A percentile compares a stretch with the other conserved stretches of the same genome.
These are phyloP conservation scores for Neotragus moschatus DNA, from an alignment of 2,113 vertebrate genomes.

Conservation along the genomic window DNA sequence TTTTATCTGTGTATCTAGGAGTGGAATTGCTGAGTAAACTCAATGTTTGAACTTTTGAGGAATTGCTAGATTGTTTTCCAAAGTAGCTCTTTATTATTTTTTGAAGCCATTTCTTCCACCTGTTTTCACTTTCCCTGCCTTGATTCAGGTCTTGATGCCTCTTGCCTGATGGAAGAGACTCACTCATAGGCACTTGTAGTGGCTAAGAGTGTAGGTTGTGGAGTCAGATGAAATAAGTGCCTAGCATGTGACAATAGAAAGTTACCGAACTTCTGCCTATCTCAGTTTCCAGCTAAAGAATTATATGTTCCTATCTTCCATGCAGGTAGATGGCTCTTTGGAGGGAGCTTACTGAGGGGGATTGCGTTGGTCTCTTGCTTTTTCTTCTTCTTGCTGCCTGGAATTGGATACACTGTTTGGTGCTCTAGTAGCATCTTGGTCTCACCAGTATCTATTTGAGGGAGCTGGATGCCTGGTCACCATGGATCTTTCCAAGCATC, in stretches of 20 bases:
- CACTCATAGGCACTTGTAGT: not conserved
- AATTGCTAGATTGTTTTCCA: not conserved
- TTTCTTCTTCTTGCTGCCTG: not conserved
- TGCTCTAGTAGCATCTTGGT: not conserved
- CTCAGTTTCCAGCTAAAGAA: not conserved
- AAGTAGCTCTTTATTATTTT: not conserved
- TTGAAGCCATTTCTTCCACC: not conserved
- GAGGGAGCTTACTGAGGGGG: not conserved
- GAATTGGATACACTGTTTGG: not conserved
- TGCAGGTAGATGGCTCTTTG: not conserved
- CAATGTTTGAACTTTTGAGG: not conserved
- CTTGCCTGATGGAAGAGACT: not conserved
- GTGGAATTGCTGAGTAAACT: not conserved
- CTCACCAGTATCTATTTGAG: not conserved
- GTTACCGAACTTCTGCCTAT: not conserved
- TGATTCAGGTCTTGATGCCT: not conserved
- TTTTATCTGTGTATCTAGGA: not conserved
- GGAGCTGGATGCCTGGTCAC: not conserved
- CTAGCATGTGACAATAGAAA: not conserved
- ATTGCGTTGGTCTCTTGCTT: not conserved
- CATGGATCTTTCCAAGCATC: not conserved
- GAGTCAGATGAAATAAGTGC: not conserved
- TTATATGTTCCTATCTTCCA: not conserved
- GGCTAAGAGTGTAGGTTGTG: not conserved
- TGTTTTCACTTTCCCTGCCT: not conserved